Base-by-base conservation (phyloP, 1,140 invertebrate genomes). In the Ips nitidus region DNA sequence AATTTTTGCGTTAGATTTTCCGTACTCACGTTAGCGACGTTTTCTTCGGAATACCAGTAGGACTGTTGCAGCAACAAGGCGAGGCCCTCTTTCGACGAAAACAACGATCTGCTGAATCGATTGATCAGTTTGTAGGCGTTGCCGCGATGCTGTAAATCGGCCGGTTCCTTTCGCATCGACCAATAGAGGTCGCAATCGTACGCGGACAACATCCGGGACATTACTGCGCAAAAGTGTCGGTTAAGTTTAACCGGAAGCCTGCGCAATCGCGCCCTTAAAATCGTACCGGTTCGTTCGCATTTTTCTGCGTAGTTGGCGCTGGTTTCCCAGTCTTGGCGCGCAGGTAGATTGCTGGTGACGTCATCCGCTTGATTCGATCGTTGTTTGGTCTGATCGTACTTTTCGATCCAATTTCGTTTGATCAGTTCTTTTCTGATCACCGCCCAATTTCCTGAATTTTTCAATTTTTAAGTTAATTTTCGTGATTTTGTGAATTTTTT, bases 21-120 rank as follows among this genome's bases (percentile, higher is more conserved):
- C 22, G 45, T 41, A 40, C 22, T 41, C 2, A 90, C 90, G 69
- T 91, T 84, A 0, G 93, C 88, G 40, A 93, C 86, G 36, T 90
- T 90, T 41, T 90, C 88, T 76, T 96, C 92, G 72, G 87, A 91
- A 78, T 90, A 94, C 94, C 94, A 97, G 76, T 94, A 91, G 80
- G 94, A 89, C 82, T 95, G 92, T 64, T 90, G 89, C 50, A 97
- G 82, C 69, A 90, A 90, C 4, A 88, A 84, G 72, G 92, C 93
- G 39, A 97, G 81, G 41, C 94, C 92, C 83, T 94, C 92, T 85
- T 97, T 97, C 0, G 94, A 95, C 1, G 93, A 95, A 78, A 96
- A 97, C 58, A 88, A 86, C 0, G 93, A 91, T 72, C 91, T 88
- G 67, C 87, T 89, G 80, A 92, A 96, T 75, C 92, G 84, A 77